phyloP scores from a whole-genome alignment of 2,797 vertebrate species.

The Clarias platycephalus region DNA sequence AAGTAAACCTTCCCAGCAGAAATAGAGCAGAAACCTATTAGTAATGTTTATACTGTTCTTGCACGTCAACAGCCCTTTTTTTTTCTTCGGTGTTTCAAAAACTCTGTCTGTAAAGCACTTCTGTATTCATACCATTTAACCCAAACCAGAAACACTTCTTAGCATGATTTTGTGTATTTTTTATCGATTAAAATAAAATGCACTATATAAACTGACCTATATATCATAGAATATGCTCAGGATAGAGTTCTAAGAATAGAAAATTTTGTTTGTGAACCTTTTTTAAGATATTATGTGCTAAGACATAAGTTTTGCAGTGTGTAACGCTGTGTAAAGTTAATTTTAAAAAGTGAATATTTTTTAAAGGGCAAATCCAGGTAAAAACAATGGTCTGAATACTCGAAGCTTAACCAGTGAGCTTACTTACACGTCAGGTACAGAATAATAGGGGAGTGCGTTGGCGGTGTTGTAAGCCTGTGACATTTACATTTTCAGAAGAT shows the following conservation, averaged over 20 bases:
- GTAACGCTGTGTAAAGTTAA: not conserved
- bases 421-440: not conserved
- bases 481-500: constrained; percentile 1
- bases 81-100: not conserved
- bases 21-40: not conserved
- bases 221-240: too few relatives aligned
- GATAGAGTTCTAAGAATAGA: too few relatives aligned
- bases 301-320: not conserved
- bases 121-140: not conserved
- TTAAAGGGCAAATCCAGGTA: not conserved
- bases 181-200: too few relatives aligned
- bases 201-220: too few relatives aligned
- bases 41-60: not conserved
- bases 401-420: not conserved
- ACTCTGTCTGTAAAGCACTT: not conserved
- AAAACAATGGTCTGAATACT: not conserved
- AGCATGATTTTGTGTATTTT: too few relatives aligned
- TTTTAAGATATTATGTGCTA: not conserved
- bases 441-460: not conserved
- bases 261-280: not conserved
- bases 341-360: not conserved
- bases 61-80: not conserved
- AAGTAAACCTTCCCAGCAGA: not conserved
- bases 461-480: not conserved
- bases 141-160: not conserved